Percentiles rank a stretch among this genome's conserved stretches.
Evolutionary conservation across 2,888 invertebrate species (phyloP).

Genomic region (Lepidocyrtoides sp.): DNA sequence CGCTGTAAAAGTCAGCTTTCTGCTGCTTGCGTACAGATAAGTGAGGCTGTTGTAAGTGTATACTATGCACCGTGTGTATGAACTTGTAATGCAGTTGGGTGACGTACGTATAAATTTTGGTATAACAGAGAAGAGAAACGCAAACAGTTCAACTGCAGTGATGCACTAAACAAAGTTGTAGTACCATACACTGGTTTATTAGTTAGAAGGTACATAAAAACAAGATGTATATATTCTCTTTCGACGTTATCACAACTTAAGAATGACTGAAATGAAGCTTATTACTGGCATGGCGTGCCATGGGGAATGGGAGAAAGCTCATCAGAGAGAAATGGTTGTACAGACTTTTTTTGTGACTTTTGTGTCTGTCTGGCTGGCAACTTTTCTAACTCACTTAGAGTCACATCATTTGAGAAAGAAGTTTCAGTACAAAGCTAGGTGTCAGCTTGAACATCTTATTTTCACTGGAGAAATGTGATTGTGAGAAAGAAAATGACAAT

Average conservation of each 20-base stretch:
- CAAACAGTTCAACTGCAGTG: neutral
- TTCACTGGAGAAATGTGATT: slow-evolving; percentile 26
- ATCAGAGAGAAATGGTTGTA: slow-evolving; percentile 35
- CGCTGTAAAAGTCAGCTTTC: slow-evolving; percentile 58
- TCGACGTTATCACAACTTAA: slow-evolving; percentile 51
- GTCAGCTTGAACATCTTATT: slow-evolving; percentile 72
- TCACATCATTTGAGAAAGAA: slow-evolving; percentile 57
- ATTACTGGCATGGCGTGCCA: slow-evolving; percentile 48
- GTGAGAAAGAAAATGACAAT: slow-evolving; percentile 64
- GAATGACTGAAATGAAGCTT: slow-evolving; percentile 63
- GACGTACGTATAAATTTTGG: too few relatives aligned
- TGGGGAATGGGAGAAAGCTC: slow-evolving; percentile 54
- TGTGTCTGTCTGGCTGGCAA: slow-evolving; percentile 38
- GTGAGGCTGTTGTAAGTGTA: neutral
- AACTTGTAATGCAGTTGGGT: too few relatives aligned
- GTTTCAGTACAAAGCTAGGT: slow-evolving; percentile 51
- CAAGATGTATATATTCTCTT: neutral
- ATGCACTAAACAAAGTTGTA: neutral
- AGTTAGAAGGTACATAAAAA: neutral
- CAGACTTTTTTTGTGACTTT: neutral
- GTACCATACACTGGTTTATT: neutral
- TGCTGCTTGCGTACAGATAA: neutral
- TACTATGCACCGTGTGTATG: too few relatives aligned
- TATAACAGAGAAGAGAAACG: too few relatives aligned
- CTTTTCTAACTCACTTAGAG: slow-evolving; percentile 66